These are phyloP conservation scores for Nannobrachium achirus DNA, from an alignment of 2,113 vertebrate genomes.

Conservation along the genomic window DNA sequence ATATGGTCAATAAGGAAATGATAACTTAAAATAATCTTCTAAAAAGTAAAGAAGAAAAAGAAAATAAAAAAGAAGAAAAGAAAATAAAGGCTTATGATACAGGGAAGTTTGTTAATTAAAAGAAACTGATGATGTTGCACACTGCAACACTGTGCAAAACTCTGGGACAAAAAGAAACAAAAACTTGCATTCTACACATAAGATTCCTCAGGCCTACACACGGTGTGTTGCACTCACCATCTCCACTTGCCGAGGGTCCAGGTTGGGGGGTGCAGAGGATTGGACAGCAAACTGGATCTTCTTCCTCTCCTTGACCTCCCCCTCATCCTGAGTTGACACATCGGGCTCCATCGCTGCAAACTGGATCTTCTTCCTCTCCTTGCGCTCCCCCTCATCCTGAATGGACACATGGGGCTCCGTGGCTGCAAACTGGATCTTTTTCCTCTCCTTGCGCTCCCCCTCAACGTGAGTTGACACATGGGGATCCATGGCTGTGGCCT, in stretches of 20 bases:
- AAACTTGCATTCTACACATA: background rate
- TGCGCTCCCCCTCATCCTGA: slow-evolving; percentile 78
- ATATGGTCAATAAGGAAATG: no score
- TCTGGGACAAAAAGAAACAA: no score
- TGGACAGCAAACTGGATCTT: slow-evolving; percentile 95
- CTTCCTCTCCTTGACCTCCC: slow-evolving; percentile 88
- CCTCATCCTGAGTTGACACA: slow-evolving; percentile 54
- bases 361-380: slow-evolving; percentile 95
- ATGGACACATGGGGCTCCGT: background rate
- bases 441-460: slow-evolving; percentile 88
- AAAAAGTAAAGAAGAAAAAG: no score
- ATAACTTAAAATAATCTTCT: no score
- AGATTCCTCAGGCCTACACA: background rate
- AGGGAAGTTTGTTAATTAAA: no score
- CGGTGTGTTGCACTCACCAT: slow-evolving; percentile 84
- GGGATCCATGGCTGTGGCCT: slow-evolving; percentile 74
- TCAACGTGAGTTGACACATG: slow-evolving; percentile 66
- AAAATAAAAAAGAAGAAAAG: no score
- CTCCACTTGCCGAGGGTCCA: slow-evolving; percentile 94
- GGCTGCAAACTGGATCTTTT: slow-evolving; percentile 92
- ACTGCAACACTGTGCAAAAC: background rate
- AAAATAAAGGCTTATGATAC: no score
- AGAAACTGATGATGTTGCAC: background rate
- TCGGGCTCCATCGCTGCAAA: slow-evolving; percentile 74
- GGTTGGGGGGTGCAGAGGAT: slow-evolving; percentile 83